phyloP scores from a whole-genome alignment of 1,140 invertebrate species.

The Bradynema listronoti region DNA sequence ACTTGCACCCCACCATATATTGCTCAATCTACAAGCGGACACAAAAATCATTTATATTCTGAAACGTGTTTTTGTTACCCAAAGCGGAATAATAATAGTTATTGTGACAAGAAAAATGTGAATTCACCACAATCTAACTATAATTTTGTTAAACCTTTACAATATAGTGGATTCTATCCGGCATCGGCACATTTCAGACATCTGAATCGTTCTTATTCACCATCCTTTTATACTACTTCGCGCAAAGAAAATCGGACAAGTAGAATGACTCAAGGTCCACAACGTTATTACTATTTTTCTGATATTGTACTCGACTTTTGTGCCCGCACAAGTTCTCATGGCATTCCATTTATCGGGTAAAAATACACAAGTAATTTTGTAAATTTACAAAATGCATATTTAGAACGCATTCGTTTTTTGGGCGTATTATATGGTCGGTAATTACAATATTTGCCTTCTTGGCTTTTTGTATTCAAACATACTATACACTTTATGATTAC shows the following conservation, averaged over 20 bases:
- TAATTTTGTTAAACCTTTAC: too few species aligned
- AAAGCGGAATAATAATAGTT: too few species aligned
- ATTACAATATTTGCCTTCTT: slow-evolving; percentile 45
- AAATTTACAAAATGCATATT: slow-evolving; percentile 5
- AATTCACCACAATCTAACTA: too few species aligned
- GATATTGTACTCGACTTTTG: slow-evolving; percentile 53
- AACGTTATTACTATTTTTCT: slow-evolving; percentile 42
- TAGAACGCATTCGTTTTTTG: slow-evolving; percentile 55
- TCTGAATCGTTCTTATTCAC: too few species aligned
- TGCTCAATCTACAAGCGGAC: too few species aligned
- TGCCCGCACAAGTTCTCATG: slow-evolving; percentile 54
- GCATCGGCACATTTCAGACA: too few species aligned
- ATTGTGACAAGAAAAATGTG: too few species aligned
- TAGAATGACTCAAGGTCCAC: slow-evolving; percentile 32
- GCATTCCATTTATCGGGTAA: slow-evolving; percentile 56
- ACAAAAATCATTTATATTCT: too few species aligned
- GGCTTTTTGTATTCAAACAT: slow-evolving; percentile 50
- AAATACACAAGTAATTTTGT: slow-evolving; percentile 2
- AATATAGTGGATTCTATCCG: too few species aligned
- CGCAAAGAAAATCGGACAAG: background rate
- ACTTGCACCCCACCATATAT: too few species aligned
- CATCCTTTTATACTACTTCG: background rate
- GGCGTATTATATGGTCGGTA: slow-evolving; percentile 43
- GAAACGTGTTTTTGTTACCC: too few species aligned
- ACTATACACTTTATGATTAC: slow-evolving; percentile 55